Conservation (phyloP, 2,113 vertebrate genomes). For the Pogonocichla stellata region DNA sequence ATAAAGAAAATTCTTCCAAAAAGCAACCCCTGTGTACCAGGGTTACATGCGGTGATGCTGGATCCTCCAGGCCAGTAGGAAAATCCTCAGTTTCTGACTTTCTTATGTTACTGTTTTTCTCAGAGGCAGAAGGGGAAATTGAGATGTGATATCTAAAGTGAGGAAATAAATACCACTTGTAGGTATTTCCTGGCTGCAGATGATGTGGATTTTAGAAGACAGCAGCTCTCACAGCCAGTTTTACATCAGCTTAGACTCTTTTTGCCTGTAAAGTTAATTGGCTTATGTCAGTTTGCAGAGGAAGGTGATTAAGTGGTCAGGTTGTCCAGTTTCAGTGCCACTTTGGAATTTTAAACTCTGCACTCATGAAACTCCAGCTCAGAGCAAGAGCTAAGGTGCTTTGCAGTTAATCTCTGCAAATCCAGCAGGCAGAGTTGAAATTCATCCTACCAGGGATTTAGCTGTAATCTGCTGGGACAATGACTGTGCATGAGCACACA, state of each 20-base stretch:
- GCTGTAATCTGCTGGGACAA: background rate
- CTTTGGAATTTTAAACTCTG: background rate
- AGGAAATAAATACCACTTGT: background rate
- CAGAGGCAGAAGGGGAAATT: background rate
- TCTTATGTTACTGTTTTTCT: background rate
- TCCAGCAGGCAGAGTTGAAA: slow-evolving; percentile 18
- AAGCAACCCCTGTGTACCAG: background rate
- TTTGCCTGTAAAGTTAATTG: background rate
- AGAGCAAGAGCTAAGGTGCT: slow-evolving; percentile 24
- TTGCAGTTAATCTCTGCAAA: slow-evolving; percentile 42
- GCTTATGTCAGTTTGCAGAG: background rate
- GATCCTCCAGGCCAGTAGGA: background rate
- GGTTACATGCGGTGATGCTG: background rate
- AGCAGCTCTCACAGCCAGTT: background rate
- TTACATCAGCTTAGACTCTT: background rate
- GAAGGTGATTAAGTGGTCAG: background rate
- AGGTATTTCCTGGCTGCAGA: background rate
- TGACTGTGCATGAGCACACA: background rate
- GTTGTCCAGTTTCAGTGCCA: background rate
- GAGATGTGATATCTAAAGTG: background rate
- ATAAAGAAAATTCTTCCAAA: background rate
- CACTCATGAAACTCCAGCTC: background rate
- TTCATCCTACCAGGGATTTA: background rate
- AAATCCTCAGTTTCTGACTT: background rate
- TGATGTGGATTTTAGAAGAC: background rate